A percentile compares a stretch with the other conserved stretches of the same genome.
phyloP scores from a whole-genome alignment of 2,113 vertebrate species.

The Antechinus stuartii region DNA sequence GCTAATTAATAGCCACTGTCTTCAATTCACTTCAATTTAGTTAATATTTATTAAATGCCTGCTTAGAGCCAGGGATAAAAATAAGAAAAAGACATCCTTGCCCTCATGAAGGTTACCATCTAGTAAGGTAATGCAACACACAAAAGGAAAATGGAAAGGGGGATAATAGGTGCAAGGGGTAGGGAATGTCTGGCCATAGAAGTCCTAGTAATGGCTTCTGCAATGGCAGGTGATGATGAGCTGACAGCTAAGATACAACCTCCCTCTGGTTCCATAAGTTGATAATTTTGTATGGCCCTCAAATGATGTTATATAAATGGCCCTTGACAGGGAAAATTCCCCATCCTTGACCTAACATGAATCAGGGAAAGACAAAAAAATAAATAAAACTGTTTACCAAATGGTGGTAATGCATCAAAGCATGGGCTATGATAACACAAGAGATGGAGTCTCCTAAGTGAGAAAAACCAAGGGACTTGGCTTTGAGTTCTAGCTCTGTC shows the following conservation, averaged over 20 bases:
- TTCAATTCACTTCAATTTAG: not conserved
- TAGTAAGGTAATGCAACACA: not conserved
- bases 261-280: too few relatives aligned
- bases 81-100: not conserved
- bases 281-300: too few relatives aligned
- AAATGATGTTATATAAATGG: too few relatives aligned
- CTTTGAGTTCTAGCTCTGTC: not conserved
- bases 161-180: not conserved
- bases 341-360: not conserved
- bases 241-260: too few relatives aligned
- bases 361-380: not conserved
- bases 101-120: not conserved
- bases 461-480: not conserved
- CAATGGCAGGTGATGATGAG: too few relatives aligned
- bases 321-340: too few relatives aligned
- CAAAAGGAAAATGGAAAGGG: not conserved
- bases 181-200: too few relatives aligned
- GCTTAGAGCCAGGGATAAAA: not conserved
- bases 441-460: not conserved
- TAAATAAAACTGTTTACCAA: not conserved
- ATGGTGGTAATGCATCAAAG: not conserved
- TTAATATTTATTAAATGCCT: not conserved
- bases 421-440: not conserved
- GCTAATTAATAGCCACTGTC: not conserved
- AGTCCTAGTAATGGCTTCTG: too few relatives aligned